These are phyloP conservation scores for Eumacrocentrus americanus DNA, from an alignment of 2,888 invertebrate genomes.

Conservation along the genomic window DNA sequence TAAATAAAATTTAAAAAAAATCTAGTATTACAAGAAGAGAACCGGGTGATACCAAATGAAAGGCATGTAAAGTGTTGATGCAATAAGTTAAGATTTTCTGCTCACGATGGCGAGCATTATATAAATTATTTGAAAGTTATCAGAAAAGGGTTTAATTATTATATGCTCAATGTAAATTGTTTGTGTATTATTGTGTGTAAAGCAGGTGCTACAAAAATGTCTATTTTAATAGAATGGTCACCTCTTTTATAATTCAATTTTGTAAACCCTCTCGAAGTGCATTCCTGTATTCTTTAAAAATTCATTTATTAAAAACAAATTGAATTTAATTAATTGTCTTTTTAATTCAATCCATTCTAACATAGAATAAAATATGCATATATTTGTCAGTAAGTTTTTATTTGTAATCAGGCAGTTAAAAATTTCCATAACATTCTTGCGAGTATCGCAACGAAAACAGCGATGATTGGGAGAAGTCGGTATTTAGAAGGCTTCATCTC, in stretches of 20 bases:
- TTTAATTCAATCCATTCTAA: too few species aligned
- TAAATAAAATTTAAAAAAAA: slow-evolving; percentile 25
- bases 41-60: slow-evolving; percentile 50
- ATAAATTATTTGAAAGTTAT: not conserved
- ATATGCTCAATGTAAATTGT: not conserved
- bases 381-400: slow-evolving; percentile 4
- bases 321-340: too few species aligned
- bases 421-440: slow-evolving; percentile 56
- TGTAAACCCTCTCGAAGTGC: slow-evolving; percentile 40
- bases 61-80: slow-evolving; percentile 38
- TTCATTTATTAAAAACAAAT: too few species aligned
- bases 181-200: not conserved
- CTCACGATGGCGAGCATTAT: not conserved
- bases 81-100: slow-evolving; percentile 38
- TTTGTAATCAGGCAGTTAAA: slow-evolving; percentile 34
- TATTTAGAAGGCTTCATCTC: slow-evolving; percentile 44
- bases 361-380: too few species aligned
- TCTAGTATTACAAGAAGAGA: slow-evolving; percentile 28
- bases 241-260: slow-evolving; percentile 39
- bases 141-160: not conserved
- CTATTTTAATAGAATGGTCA: not conserved
- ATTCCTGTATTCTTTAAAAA: slow-evolving; percentile 42
- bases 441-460: slow-evolving; percentile 51
- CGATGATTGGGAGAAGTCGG: slow-evolving; percentile 50
- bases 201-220: not conserved